phyloP scores from a whole-genome alignment of 2,888 invertebrate genomes.

The Apotomis betuletana region DNA sequence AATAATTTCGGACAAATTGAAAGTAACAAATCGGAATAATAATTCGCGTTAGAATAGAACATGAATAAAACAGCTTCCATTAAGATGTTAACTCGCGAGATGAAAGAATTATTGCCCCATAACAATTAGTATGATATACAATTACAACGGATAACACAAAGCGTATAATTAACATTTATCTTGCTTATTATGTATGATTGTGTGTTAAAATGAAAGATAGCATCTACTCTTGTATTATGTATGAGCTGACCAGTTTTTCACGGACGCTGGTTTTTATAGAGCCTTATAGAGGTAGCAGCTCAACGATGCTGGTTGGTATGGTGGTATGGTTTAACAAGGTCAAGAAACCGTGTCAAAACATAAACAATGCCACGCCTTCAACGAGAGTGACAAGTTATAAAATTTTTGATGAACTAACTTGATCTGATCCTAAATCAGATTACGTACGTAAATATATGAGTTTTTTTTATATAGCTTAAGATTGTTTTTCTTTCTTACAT shows the following conservation, averaged over 20 bases:
- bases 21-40: background rate
- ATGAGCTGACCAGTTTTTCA: conserved; percentile 18
- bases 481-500: too few species aligned
- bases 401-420: conserved; percentile 13
- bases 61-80: conserved; percentile 3
- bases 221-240: conserved; percentile 31
- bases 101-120: conserved; percentile 21
- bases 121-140: conserved; percentile 26
- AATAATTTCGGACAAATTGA: too few species aligned
- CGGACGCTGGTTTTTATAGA: background rate
- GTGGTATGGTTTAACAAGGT: conserved; percentile 27
- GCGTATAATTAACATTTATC: conserved; percentile 37
- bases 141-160: conserved; percentile 29
- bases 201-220: conserved; percentile 40
- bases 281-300: conserved; percentile 6
- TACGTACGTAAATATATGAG: background rate
- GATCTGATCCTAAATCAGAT: conserved; percentile 6
- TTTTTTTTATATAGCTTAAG: background rate
- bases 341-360: conserved; percentile 43
- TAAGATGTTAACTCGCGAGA: conserved; percentile 5
- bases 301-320: conserved; percentile 1
- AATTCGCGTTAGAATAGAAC: background rate
- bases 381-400: conserved; percentile 20
- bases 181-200: conserved; percentile 40
- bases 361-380: conserved; percentile 35